Percentiles rank a stretch among this genome's conserved stretches.
Conservation (phyloP, 1,140 invertebrate species). For the Achroia grisella region DNA sequence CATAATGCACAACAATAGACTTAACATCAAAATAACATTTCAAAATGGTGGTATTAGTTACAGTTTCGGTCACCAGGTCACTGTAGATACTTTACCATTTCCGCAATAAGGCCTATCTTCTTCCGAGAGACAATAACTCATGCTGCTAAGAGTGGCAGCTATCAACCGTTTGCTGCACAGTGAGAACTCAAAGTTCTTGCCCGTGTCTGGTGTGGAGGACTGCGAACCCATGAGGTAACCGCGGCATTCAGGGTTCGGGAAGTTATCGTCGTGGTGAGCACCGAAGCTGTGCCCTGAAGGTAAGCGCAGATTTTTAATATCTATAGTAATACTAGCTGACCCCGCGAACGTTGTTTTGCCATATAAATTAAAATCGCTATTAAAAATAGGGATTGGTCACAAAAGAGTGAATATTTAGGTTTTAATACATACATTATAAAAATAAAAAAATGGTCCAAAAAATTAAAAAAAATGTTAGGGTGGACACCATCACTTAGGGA, state of each 20-base stretch:
- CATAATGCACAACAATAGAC: too few species aligned
- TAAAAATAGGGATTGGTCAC: too few species aligned
- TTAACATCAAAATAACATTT: too few species aligned
- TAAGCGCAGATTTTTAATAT: background rate
- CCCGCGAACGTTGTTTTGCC: too few species aligned
- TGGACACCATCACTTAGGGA: too few species aligned
- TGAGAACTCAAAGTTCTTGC: slow-evolving; percentile 46
- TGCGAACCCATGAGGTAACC: slow-evolving; percentile 58
- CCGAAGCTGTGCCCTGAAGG: slow-evolving; percentile 56
- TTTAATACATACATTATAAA: too few species aligned
- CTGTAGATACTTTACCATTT: slow-evolving; percentile 53
- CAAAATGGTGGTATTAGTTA: too few species aligned
- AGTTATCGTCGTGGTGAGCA: slow-evolving; percentile 57
- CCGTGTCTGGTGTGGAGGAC: slow-evolving; percentile 23
- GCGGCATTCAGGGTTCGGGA: slow-evolving; percentile 46
- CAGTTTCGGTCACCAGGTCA: too few species aligned
- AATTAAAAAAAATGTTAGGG: too few species aligned
- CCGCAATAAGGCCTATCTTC: slow-evolving; percentile 49
- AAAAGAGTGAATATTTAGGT: too few species aligned
- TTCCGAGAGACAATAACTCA: slow-evolving; percentile 53
- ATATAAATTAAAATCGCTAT: too few species aligned
- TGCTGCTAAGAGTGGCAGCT: slow-evolving; percentile 46
- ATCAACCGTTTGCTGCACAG: slow-evolving; percentile 54
- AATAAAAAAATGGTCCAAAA: too few species aligned
- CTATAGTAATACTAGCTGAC: slow-evolving; percentile 3